phyloP scores from a whole-genome alignment of 1,140 invertebrate species.

The Halotydeus destructor region DNA sequence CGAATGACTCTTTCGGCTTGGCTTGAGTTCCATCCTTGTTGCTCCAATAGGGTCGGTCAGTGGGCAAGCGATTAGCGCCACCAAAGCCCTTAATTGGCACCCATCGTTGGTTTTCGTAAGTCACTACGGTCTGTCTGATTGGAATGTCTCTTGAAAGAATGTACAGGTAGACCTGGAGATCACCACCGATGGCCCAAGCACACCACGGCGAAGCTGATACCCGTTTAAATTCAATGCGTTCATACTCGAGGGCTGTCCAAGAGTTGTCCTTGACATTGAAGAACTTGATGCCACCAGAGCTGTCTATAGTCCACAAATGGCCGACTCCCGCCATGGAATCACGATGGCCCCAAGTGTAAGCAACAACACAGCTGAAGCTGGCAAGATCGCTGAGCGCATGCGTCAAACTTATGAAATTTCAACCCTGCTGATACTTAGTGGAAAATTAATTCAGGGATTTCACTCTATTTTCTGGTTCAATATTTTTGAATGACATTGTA shows the following conservation, averaged over 20 bases:
- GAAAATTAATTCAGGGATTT: no score
- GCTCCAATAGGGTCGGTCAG: slow-evolving; percentile 50
- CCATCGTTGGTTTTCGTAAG: slow-evolving; percentile 83
- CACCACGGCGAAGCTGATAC: slow-evolving; percentile 56
- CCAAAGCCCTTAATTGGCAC: slow-evolving; percentile 63
- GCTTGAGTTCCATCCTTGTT: slow-evolving; percentile 51
- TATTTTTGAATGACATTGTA: no score
- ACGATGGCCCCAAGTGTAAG: no score
- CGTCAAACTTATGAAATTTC: no score
- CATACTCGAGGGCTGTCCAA: slow-evolving; percentile 61
- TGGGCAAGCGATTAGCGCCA: slow-evolving; percentile 50
- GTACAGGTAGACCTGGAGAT: slow-evolving; percentile 72
- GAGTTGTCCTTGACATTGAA: slow-evolving; percentile 49
- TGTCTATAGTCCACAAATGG: not conserved
- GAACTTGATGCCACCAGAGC: slow-evolving; percentile 52
- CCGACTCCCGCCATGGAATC: no score
- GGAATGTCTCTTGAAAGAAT: slow-evolving; percentile 69
- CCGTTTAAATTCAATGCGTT: slow-evolving; percentile 61
- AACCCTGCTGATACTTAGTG: no score
- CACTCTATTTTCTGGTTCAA: no score
- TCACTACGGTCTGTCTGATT: slow-evolving; percentile 65
- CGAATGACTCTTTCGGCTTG: slow-evolving; percentile 50
- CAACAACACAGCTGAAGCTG: no score
- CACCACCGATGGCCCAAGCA: slow-evolving; percentile 73
- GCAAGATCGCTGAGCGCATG: no score